phyloP scores from a whole-genome alignment of 2,888 invertebrate species.

The Halictus quadricinctus region DNA sequence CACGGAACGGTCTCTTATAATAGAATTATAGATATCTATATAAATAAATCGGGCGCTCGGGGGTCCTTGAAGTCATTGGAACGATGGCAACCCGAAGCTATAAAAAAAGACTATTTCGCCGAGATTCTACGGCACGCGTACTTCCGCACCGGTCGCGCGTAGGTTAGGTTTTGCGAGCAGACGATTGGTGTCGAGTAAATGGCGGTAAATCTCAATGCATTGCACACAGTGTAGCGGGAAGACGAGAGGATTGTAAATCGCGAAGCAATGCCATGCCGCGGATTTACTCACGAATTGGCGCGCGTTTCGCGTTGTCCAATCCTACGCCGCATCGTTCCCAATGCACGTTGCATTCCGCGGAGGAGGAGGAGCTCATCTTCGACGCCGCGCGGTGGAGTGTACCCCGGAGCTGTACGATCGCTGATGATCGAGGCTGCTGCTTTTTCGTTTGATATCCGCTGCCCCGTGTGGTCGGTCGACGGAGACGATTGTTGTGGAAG shows the following conservation, averaged over 20 bases:
- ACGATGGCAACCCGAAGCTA: background rate
- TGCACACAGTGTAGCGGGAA: background rate
- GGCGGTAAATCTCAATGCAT: background rate
- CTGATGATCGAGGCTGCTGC: slow-evolving; percentile 10
- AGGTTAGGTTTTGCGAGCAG: background rate
- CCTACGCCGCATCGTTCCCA: slow-evolving; percentile 32
- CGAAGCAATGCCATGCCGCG: background rate
- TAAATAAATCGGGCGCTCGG: slow-evolving; percentile 7
- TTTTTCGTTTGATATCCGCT: slow-evolving; percentile 27
- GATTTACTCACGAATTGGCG: slow-evolving; percentile 48
- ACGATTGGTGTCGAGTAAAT: background rate
- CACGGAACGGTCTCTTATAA: slow-evolving; percentile 28
- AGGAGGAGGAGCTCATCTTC: slow-evolving; percentile 47
- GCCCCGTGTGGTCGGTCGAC: background rate
- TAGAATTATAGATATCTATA: slow-evolving; percentile 34
- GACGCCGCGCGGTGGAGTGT: background rate
- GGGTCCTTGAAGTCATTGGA: background rate
- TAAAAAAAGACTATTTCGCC: background rate
- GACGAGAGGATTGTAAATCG: background rate
- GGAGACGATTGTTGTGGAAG: slow-evolving; percentile 6
- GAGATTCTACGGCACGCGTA: background rate
- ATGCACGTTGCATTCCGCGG: slow-evolving; percentile 35
- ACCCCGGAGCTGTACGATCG: background rate
- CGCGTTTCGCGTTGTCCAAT: slow-evolving; percentile 12
- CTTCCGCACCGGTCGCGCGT: background rate